Percentiles rank a stretch among this genome's conserved stretches.
Conservation (phyloP, 2,797 vertebrate genomes). For the Kryptopterus vitreolus region DNA sequence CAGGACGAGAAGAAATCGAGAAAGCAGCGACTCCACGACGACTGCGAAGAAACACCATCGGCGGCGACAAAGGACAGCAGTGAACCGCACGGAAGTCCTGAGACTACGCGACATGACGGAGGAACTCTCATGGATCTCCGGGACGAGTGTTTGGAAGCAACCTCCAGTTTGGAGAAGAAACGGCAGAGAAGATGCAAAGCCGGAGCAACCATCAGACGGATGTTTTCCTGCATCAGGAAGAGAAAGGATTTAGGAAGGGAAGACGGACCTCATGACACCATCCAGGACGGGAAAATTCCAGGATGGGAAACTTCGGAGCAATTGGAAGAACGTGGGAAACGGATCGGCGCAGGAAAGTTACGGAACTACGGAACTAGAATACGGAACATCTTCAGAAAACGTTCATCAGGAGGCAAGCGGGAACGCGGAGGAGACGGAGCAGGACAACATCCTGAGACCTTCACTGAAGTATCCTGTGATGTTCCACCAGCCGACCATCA, state of each 20-base stretch:
- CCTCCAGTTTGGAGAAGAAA: constrained; percentile 35
- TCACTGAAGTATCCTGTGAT: constrained; percentile 27
- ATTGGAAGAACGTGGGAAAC: not conserved
- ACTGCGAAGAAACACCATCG: constrained; percentile 26
- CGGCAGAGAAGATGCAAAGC: constrained; percentile 44
- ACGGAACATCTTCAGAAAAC: constrained; percentile 73
- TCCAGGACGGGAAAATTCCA: not conserved
- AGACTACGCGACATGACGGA: not conserved
- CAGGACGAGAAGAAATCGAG: constrained; percentile 53
- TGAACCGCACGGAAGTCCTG: constrained; percentile 35
- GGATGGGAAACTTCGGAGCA: too few species aligned
- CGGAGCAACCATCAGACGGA: constrained; percentile 57
- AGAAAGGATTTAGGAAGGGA: constrained; percentile 60
- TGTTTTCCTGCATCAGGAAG: constrained; percentile 75
- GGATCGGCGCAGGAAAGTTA: constrained; percentile 20
- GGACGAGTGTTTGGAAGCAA: constrained; percentile 45
- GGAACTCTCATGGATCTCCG: constrained; percentile 23
- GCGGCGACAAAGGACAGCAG: not conserved
- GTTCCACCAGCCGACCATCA: not conserved
- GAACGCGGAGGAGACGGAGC: constrained; percentile 56
- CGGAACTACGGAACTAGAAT: constrained; percentile 59
- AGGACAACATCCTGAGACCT: not conserved
- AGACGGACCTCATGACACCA: not conserved
- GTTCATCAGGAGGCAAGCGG: constrained; percentile 61
- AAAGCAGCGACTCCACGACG: constrained; percentile 32